phyloP scores from a whole-genome alignment of 2,797 vertebrate species.

The Pangasius sanitwongsei region DNA sequence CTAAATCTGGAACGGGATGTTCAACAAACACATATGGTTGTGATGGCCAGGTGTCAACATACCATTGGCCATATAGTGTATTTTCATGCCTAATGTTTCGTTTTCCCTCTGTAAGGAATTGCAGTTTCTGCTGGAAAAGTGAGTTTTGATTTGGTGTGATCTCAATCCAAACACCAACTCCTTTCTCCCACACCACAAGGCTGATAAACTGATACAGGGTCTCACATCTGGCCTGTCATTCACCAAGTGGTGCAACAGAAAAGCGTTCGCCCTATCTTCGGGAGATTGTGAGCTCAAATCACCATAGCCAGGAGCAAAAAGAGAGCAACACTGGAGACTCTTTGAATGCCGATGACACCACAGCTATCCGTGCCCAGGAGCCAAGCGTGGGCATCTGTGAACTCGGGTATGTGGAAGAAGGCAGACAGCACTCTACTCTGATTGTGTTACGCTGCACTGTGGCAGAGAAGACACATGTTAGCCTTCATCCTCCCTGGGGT shows the following conservation, averaged over 20 bases:
- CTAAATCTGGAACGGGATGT: background rate
- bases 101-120: background rate
- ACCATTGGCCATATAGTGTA: background rate
- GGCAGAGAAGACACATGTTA: background rate
- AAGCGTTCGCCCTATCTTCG: background rate
- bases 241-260: background rate
- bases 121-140: background rate
- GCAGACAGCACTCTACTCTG: background rate
- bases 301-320: background rate
- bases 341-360: background rate
- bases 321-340: background rate
- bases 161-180: background rate
- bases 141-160: background rate
- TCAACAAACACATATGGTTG: background rate
- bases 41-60: background rate
- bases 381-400: background rate
- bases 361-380: background rate
- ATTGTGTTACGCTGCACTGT: background rate
- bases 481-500: background rate
- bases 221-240: background rate
- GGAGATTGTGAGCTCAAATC: background rate
- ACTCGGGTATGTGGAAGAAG: background rate
- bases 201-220: background rate
- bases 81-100: background rate
- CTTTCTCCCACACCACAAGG: background rate